Percentiles rank a stretch among this genome's conserved stretches.
Evolutionary conservation across 23 tunicate species (phyloP).

Genomic region (Trididemnum nubilum): DNA sequence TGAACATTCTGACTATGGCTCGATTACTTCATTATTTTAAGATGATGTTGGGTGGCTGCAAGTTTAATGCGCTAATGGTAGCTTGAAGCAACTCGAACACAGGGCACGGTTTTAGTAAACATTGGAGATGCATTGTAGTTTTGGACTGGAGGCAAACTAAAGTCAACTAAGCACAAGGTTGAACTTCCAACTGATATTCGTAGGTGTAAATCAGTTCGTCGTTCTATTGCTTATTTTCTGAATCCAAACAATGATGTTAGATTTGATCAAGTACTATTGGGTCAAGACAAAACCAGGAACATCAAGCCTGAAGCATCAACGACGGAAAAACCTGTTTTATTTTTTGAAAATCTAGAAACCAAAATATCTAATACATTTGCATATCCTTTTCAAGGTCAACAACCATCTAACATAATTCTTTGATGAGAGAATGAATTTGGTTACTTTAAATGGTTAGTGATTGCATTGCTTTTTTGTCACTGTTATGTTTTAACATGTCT

Average conservation of each 20-base stretch:
- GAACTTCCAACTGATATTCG: background rate
- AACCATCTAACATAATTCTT: too few relatives aligned
- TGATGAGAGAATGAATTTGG: too few relatives aligned
- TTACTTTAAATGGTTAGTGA: too few relatives aligned
- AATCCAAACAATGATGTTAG: conserved; percentile 34
- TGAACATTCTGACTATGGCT: conserved; percentile 63
- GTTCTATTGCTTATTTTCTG: conserved; percentile 36
- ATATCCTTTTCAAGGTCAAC: too few relatives aligned
- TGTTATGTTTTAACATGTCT: too few relatives aligned
- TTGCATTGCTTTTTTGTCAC: too few relatives aligned
- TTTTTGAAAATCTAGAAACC: background rate
- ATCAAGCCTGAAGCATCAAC: too few relatives aligned
- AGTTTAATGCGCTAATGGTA: conserved; percentile 27
- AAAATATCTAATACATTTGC: background rate
- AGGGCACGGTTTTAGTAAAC: conserved; percentile 40
- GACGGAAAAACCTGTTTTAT: background rate
- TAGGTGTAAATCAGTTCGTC: conserved; percentile 1
- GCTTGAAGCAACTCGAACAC: conserved; percentile 33
- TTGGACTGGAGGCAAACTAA: conserved; percentile 36
- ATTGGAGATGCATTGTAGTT: conserved; percentile 36
- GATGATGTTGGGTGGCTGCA: conserved; percentile 54
- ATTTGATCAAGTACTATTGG: background rate
- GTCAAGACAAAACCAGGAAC: too few relatives aligned
- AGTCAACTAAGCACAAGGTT: conserved; percentile 23
- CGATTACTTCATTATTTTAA: conserved; percentile 47